A percentile compares a stretch with the other conserved stretches of the same genome.
These are phyloP conservation scores for Achroia grisella DNA, from an alignment of 1,140 invertebrate species.

Conservation along the genomic window DNA sequence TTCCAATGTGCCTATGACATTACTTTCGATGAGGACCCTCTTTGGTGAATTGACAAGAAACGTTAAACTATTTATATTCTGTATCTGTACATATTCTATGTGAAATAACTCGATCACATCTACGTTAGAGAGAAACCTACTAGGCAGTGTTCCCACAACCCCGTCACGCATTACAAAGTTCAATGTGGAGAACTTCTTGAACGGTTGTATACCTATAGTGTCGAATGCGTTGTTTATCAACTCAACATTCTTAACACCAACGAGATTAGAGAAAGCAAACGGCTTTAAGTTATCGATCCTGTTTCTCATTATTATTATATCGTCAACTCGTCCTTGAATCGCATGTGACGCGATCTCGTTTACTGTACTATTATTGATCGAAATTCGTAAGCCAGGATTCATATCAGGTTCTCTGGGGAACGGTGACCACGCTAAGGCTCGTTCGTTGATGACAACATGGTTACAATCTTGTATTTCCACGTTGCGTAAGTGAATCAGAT, in stretches of 20 bases:
- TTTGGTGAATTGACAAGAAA: constrained; percentile 76
- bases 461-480: constrained; percentile 45
- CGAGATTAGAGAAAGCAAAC: constrained; percentile 82
- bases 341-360: constrained; percentile 78
- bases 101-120: constrained; percentile 78
- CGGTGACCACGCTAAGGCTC: constrained; percentile 52
- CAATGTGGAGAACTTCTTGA: constrained; percentile 84
- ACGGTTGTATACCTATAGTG: constrained; percentile 80
- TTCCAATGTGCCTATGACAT: constrained; percentile 75
- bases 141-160: constrained; percentile 73
- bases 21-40: constrained; percentile 78
- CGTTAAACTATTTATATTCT: constrained; percentile 76
- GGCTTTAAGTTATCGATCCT: constrained; percentile 77
- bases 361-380: constrained; percentile 65
- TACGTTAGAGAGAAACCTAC: constrained; percentile 82
- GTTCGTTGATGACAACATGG: constrained; percentile 47
- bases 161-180: constrained; percentile 76
- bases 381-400: constrained; percentile 53
- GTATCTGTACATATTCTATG: constrained; percentile 76
- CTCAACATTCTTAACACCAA: constrained; percentile 72
- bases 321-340: constrained; percentile 81
- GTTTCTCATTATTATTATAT: constrained; percentile 77
- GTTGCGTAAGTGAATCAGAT: constrained; percentile 45
- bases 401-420: constrained; percentile 37
- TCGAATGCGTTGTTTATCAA: constrained; percentile 74